Evolutionary conservation across 2,113 vertebrate species (phyloP), one percentile per base, ranked within the genome.

Genomic region (Entelurus aequoreus): DNA sequence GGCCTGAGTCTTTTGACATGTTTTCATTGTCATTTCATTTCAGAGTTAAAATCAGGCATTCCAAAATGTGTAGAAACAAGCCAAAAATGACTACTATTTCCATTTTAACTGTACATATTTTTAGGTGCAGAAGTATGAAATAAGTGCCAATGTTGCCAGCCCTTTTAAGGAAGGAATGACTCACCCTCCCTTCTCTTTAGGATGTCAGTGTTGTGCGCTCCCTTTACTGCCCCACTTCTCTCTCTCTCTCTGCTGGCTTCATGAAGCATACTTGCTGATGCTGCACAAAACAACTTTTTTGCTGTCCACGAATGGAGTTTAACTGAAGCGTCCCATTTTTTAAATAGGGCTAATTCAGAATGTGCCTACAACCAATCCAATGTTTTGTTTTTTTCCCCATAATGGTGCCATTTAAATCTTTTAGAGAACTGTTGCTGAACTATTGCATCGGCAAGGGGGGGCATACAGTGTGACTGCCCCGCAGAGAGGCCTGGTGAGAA

Each of bases 401-500:
- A 28, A 71, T 72, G 35, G 72, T 74, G 77, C 54, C 16, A 62
- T 70, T 77, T 78, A 82, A 89, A 87, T 86, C 83, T 84, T 69
- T 71, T 28, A 54, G 71, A 87, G 87, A 89, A 89, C 88, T 84
- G 77, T 86, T 76, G 79, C 72, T 87, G 87, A 89, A 90, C 85
- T 79, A 78, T 12, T 75, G 82, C 86, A 87, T 88, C 84, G 74
- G 77, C 62, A 38, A 13, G 19, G 47, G 65, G 64, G 72, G 48
- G 69, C 62, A 50, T 46, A 7, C 38, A 38, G 38, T 61, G 75
- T 78, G 76, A 83, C 80, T 78, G 63, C 63, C 64, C 65, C 49
- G 1, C 2, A 65, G 66, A 63, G 62, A 62, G 63, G 54, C 35
- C n/a, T 58, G 65, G 60, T 51, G 15, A 60, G 14, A 60, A 60